phyloP scores from a whole-genome alignment of 2,888 invertebrate genomes.

The Tubulanus polymorphus region DNA sequence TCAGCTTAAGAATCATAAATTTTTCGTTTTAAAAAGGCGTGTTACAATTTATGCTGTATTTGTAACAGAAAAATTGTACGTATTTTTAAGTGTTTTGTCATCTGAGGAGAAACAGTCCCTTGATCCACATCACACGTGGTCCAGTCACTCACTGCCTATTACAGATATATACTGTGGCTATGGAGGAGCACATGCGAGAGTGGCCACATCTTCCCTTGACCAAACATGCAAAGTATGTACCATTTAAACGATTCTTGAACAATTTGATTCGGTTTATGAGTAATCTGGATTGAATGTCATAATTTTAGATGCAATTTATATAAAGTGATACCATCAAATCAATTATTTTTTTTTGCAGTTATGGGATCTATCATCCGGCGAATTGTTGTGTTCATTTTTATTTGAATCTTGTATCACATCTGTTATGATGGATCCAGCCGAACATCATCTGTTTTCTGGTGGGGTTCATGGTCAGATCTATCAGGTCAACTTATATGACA shows the following conservation, averaged over 20 bases:
- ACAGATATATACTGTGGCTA: constrained; percentile 73
- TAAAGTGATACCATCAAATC: too few relatives aligned
- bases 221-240: constrained; percentile 66
- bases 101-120: too few relatives aligned
- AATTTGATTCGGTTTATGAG: background rate
- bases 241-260: background rate
- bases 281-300: background rate
- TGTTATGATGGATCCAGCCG: constrained; percentile 67
- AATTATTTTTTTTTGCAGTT: constrained; percentile 51
- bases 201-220: constrained; percentile 76
- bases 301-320: too few relatives aligned
- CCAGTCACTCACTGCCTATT: constrained; percentile 75
- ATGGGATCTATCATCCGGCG: constrained; percentile 70
- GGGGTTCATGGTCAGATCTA: constrained; percentile 68
- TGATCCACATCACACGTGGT: too few relatives aligned
- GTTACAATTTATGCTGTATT: too few relatives aligned
- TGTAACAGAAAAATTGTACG: too few relatives aligned
- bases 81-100: too few relatives aligned
- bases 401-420: constrained; percentile 69
- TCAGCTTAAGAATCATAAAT: too few relatives aligned
- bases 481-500: constrained; percentile 63
- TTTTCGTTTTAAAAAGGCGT: too few relatives aligned
- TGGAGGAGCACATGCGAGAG: constrained; percentile 66
- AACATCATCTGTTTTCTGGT: constrained; percentile 72
- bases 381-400: constrained; percentile 68